Base-by-base conservation (phyloP, 2,797 vertebrate species). In the Dicrostonyx torquatus region DNA sequence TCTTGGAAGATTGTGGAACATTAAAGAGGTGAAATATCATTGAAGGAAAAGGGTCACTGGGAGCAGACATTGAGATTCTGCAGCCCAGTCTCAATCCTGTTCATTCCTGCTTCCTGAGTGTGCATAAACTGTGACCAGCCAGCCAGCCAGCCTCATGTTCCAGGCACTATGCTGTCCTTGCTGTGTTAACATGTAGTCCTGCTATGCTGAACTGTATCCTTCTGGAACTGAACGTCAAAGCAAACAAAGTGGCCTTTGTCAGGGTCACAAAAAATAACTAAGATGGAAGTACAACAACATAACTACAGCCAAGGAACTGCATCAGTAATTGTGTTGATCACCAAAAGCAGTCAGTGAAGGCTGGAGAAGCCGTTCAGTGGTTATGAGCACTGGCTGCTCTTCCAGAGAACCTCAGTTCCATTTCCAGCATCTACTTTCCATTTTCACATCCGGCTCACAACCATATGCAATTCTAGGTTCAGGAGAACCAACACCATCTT, bases 151-250 rank as follows among this genome's bases (percentile, higher is more conserved):
- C 15, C 15, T 43, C 26, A 40, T 43, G 50, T 29, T 55, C 9
- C n/a, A 4, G 48, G 17, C 15, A 31, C 24, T n/a, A 20, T 5
- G 5, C 9, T 17, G 4, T 18, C 5, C 17, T 43, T 55, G 14
- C 14, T 18, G 12, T 13, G 24, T 11, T 17, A 53, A n/a, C 5
- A 5, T 55, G 66, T 37, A 0, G 0, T 29, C 15, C 9, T 72
- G 17, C 66, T 55, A 13, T 20, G n/a, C 12, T 43, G n/a, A 40
- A 18, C 24, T 2, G 0, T 55, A 31, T n/a, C 10, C 5, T 50
- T 40, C 66, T 87, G 48, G 24, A 87, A 18, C 26, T 6, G 7
- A 40, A 72, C 13, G 66, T 20, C 48, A 87, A 80, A 29, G 50
- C 6, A 55, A 53, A 87, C 26, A 37, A 72, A 72, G n/a, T 72